Evolutionary conservation across 64 coral and sea anemone species (phyloP).

Genomic region (Hydrozoanthus tunicans): DNA sequence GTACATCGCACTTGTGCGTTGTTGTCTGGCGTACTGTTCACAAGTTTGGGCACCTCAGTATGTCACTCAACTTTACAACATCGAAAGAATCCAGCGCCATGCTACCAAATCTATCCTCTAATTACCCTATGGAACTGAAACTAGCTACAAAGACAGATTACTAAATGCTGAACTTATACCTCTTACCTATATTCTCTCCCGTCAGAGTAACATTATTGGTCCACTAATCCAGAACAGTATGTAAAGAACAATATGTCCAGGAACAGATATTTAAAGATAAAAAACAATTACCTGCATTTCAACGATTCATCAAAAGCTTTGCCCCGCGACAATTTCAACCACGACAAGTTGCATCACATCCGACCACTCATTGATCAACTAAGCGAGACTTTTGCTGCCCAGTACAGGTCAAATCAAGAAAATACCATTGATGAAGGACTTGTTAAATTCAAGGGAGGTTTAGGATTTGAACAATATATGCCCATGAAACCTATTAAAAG

Average conservation of each 20-base stretch:
- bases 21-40: too few species aligned
- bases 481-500: conserved; percentile 28
- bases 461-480: conserved; percentile 56
- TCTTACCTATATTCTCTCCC: conserved; percentile 12
- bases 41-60: too few species aligned
- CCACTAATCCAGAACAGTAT: background rate
- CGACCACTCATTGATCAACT: conserved; percentile 11
- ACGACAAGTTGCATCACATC: conserved; percentile 35
- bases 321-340: conserved; percentile 1
- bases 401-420: conserved; percentile 32
- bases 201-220: conserved; percentile 29
- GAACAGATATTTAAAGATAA: conserved; percentile 31
- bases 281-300: conserved; percentile 29
- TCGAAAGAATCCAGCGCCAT: too few species aligned
- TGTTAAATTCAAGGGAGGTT: conserved; percentile 35
- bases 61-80: too few species aligned
- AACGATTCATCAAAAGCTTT: conserved; percentile 28
- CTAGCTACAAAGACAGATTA: too few species aligned
- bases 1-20: too few species aligned
- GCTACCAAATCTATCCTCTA: too few species aligned
- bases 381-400: conserved; percentile 1
- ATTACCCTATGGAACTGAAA: too few species aligned
- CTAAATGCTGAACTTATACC: too few species aligned
- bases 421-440: conserved; percentile 46
- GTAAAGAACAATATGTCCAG: conserved; percentile 51